Evolutionary conservation across 2,797 vertebrate genomes (phyloP).

Genomic region (Oreochromis grahami): DNA sequence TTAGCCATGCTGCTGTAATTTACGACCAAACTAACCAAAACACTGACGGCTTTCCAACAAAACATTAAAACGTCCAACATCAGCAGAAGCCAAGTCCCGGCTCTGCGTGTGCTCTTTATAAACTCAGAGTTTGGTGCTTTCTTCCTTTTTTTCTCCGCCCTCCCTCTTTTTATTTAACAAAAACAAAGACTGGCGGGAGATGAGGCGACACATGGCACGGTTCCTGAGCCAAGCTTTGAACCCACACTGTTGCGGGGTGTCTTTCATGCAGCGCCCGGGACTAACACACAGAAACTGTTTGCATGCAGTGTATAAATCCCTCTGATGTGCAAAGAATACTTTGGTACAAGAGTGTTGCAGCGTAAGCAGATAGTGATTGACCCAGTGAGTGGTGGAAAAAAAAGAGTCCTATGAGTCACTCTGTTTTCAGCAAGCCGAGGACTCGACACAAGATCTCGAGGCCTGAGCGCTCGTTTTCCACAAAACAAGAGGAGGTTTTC

Average conservation of each 20-base stretch:
- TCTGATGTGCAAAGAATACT: background rate
- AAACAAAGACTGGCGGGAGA: background rate
- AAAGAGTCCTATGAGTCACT: conserved; percentile 15
- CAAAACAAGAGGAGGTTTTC: background rate
- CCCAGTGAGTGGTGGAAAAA: conserved; percentile 3
- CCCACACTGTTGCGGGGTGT: background rate
- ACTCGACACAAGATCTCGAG: background rate
- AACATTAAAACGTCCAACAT: background rate
- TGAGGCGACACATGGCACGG: background rate
- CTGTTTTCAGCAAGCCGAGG: background rate
- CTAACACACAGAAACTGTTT: background rate
- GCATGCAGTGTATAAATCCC: background rate
- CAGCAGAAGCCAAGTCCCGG: background rate
- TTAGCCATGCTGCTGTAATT: conserved; percentile 3
- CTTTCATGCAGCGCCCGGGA: background rate
- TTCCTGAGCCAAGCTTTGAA: conserved; percentile 10
- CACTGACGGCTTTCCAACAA: conserved; percentile 5
- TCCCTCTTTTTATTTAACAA: background rate
- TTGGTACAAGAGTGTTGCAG: conserved; percentile 4
- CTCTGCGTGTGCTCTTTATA: background rate
- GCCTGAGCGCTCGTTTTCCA: background rate
- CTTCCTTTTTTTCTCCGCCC: background rate
- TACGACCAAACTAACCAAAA: background rate
- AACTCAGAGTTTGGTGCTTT: background rate
- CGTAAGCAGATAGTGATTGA: conserved; percentile 3